These are phyloP conservation scores for Rapana venosa DNA, from an alignment of 2,888 invertebrate genomes.

Conservation along the genomic window DNA sequence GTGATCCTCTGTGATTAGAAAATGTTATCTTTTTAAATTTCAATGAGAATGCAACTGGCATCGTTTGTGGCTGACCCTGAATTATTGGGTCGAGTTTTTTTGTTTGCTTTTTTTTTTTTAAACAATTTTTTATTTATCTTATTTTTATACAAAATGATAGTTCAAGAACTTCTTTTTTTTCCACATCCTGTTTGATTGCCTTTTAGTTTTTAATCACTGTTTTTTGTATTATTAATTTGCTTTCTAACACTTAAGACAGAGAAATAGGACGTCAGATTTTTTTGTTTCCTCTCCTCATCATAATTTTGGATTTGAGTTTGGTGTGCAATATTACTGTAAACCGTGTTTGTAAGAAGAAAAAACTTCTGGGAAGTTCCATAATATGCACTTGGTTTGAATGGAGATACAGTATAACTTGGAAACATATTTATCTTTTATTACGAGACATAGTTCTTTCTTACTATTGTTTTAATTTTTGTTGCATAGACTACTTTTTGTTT, in stretches of 20 bases:
- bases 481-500: no score
- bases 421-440: no score
- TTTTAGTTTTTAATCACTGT: background rate
- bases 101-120: no score
- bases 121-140: no score
- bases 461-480: no score
- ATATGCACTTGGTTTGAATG: no score
- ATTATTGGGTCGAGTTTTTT: background rate
- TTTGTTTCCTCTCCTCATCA: background rate
- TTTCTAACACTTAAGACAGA: background rate
- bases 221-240: background rate
- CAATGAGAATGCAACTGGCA: slow-evolving; percentile 20
- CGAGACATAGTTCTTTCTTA: no score
- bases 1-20: no score
- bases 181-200: background rate
- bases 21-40: no score
- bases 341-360: background rate
- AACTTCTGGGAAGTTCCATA: background rate
- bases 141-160: no score
- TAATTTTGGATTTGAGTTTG: slow-evolving; percentile 5
- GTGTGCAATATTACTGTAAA: background rate
- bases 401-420: no score
- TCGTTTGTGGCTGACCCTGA: slow-evolving; percentile 34
- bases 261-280: background rate
- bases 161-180: background rate